Evolutionary conservation across 2,888 invertebrate genomes (phyloP).

Genomic region (Sisyra nigra): DNA sequence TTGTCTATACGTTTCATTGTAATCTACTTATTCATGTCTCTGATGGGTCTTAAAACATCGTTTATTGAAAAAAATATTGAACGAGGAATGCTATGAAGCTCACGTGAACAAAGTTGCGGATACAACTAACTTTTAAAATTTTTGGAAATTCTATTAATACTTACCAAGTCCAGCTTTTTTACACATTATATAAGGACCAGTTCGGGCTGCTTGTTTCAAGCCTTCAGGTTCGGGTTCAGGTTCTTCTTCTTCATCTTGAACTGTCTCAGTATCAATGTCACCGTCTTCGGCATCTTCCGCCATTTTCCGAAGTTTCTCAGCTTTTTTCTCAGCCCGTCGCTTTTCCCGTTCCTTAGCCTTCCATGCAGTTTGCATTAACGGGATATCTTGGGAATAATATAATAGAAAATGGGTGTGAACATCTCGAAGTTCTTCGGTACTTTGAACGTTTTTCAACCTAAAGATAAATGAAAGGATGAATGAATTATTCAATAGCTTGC

Average conservation of each 20-base stretch:
- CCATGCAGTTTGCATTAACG: constrained; percentile 65
- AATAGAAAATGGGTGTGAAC: constrained; percentile 85
- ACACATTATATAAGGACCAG: constrained; percentile 81
- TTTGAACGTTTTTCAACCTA: constrained; percentile 56
- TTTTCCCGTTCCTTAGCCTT: constrained; percentile 47
- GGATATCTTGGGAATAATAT: constrained; percentile 76
- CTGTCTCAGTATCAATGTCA: constrained; percentile 40
- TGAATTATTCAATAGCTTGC: constrained; percentile 1
- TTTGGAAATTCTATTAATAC: constrained; percentile 12
- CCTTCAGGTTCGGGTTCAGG: constrained; percentile 36
- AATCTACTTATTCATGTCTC: too few species aligned
- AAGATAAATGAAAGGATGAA: constrained; percentile 8
- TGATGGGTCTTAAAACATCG: background rate
- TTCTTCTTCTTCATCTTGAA: constrained; percentile 36
- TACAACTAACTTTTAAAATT: background rate
- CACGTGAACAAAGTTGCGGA: background rate
- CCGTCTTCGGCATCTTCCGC: constrained; percentile 47
- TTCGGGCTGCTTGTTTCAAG: constrained; percentile 72
- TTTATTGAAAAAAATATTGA: constrained; percentile 4
- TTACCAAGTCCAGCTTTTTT: constrained; percentile 64
- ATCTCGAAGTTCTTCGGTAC: constrained; percentile 83
- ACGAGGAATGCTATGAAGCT: constrained; percentile 1
- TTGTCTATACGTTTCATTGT: too few species aligned
- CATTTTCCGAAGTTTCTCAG: constrained; percentile 30
- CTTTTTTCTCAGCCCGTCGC: constrained; percentile 33